A percentile compares a stretch with the other conserved stretches of the same genome.
phyloP scores from a whole-genome alignment of 2,797 vertebrate species.

The Pelochelys cantorii region DNA sequence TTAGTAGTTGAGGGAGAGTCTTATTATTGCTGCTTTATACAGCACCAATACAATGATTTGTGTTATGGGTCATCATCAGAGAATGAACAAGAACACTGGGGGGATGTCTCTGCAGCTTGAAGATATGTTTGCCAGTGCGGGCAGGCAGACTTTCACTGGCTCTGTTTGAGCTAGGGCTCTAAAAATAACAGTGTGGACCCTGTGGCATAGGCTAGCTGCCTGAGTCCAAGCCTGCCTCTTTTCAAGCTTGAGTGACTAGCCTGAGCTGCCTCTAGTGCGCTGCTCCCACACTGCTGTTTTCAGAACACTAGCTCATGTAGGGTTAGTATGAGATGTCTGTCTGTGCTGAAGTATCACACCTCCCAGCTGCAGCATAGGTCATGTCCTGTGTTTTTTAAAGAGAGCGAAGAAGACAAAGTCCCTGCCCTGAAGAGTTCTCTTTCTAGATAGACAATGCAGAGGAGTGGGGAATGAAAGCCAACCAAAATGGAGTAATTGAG shows the following conservation, averaged over 20 bases:
- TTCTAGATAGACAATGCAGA: background rate
- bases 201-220: background rate
- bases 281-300: background rate
- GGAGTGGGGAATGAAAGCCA: background rate
- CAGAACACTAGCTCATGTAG: background rate
- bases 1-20: conserved; percentile 5
- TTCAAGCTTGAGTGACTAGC: background rate
- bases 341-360: background rate
- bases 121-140: background rate
- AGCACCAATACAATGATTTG: background rate
- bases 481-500: background rate
- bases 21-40: background rate
- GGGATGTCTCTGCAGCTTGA: background rate
- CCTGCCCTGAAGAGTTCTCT: background rate
- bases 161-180: background rate
- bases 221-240: background rate
- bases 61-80: conserved; percentile 12
- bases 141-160: background rate
- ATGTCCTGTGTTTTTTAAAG: background rate
- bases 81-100: background rate
- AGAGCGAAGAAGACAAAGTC: background rate
- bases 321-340: background rate
- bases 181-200: background rate
- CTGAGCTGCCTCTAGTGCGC: background rate
- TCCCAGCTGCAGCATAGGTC: background rate